phyloP scores from a whole-genome alignment of 2,113 vertebrate species.

The Girardinichthys multiradiatus region DNA sequence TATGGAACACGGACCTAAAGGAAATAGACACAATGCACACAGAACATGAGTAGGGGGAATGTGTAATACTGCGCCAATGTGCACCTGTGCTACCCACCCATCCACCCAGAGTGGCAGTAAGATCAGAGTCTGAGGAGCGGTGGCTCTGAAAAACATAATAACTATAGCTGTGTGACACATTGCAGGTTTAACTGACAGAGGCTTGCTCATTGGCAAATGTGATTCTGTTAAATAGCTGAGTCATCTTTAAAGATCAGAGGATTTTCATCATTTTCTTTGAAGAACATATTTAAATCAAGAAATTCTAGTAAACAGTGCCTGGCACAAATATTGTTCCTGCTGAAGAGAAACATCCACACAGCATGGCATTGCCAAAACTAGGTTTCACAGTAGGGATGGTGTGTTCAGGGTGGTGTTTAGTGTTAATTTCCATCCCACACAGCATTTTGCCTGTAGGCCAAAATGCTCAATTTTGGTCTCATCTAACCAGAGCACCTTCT shows the following conservation, averaged over 20 bases:
- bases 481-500: not conserved
- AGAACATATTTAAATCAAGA: not conserved
- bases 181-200: conserved; percentile 21
- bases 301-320: not conserved
- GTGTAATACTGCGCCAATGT: conserved; percentile 72
- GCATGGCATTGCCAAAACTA: not conserved
- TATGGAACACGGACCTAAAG: conserved; percentile 67
- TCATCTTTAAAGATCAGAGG: not conserved
- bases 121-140: conserved; percentile 20
- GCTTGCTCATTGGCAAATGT: conserved; percentile 1
- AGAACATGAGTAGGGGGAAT: conserved; percentile 34
- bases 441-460: not conserved
- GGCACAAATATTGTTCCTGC: not conserved
- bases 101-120: conserved; percentile 30
- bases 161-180: conserved; percentile 51
- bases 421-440: not conserved
- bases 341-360: not conserved
- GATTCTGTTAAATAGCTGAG: conserved; percentile 12
- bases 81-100: conserved; percentile 72
- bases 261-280: conserved; percentile 16
- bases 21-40: conserved; percentile 70
- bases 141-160: conserved; percentile 19
- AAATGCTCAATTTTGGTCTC: not conserved
- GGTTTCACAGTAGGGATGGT: not conserved
- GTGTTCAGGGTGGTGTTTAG: not conserved